A percentile compares a stretch with the other conserved stretches of the same genome.
phyloP scores from a whole-genome alignment of 2,888 invertebrate genomes.

The Esperia sulphurella region DNA sequence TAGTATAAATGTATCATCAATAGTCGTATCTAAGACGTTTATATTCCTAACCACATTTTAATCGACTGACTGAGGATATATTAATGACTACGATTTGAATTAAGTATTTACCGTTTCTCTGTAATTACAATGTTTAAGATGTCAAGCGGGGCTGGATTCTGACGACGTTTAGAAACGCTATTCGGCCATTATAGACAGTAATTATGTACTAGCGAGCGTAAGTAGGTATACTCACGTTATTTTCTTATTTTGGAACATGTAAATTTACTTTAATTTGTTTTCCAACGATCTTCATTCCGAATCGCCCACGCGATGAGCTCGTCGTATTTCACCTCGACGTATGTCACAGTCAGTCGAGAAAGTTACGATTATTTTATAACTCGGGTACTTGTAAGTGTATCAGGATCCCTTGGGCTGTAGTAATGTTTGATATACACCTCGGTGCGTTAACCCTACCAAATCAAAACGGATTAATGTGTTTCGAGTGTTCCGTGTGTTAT shows the following conservation, averaged over 20 bases:
- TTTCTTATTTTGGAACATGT: constrained; percentile 18
- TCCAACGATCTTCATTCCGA: constrained; percentile 38
- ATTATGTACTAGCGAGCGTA: constrained; percentile 15
- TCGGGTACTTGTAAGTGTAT: constrained; percentile 40
- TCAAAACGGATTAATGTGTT: constrained; percentile 69
- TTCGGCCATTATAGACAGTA: constrained; percentile 12
- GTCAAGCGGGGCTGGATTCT: constrained; percentile 10
- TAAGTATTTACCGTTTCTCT: constrained; percentile 19
- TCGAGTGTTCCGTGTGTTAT: constrained; percentile 65
- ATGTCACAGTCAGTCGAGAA: constrained; percentile 36
- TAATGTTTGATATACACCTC: constrained; percentile 51
- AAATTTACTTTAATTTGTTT: constrained; percentile 36
- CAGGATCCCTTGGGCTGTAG: constrained; percentile 44
- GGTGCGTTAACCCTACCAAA: constrained; percentile 60
- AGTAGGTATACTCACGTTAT: constrained; percentile 13
- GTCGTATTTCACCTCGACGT: constrained; percentile 34
- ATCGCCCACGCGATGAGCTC: constrained; percentile 40
- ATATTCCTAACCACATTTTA: constrained; percentile 8
- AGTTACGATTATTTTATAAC: constrained; percentile 50
- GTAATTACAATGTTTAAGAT: constrained; percentile 18
- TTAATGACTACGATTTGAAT: constrained; percentile 18
- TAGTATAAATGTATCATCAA: constrained; percentile 9
- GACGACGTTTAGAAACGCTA: constrained; percentile 12
- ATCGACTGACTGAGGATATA: constrained; percentile 13
- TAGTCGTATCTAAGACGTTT: constrained; percentile 7